A percentile compares a stretch with the other conserved stretches of the same genome.
Conservation (phyloP, 2,888 invertebrate species). For the Uropetala carovei region DNA sequence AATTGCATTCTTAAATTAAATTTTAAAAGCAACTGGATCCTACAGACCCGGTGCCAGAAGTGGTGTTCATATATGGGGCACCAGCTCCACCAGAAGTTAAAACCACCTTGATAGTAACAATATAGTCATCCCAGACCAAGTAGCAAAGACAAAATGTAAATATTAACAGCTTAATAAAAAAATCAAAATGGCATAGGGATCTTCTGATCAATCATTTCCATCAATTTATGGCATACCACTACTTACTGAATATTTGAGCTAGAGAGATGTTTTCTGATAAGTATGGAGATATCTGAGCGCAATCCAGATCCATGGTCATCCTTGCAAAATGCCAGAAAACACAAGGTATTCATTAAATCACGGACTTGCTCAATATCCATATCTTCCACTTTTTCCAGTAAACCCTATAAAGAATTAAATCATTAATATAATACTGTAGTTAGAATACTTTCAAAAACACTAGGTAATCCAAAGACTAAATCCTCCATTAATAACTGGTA, state of each 20-base stretch:
- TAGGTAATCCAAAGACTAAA: too few relatives aligned
- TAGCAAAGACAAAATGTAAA: background rate
- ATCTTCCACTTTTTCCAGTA: constrained; percentile 86
- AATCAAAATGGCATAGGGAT: background rate
- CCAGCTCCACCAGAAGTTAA: too few relatives aligned
- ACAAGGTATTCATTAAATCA: constrained; percentile 86
- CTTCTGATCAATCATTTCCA: too few relatives aligned
- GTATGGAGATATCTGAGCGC: constrained; percentile 89
- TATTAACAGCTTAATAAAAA: background rate
- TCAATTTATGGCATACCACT: too few relatives aligned
- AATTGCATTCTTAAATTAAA: too few relatives aligned
- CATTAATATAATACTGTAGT: too few relatives aligned
- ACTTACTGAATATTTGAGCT: constrained; percentile 77
- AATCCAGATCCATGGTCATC: constrained; percentile 77
- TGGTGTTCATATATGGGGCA: too few relatives aligned
- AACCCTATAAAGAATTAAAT: constrained; percentile 75
- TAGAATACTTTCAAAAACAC: too few relatives aligned
- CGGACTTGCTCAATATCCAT: constrained; percentile 85
- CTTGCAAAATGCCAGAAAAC: constrained; percentile 82
- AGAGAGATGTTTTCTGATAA: constrained; percentile 89
- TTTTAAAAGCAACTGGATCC: too few relatives aligned
- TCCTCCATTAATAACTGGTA: too few relatives aligned
- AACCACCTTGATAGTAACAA: too few relatives aligned
- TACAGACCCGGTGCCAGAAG: too few relatives aligned
- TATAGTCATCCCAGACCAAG: background rate